These are phyloP conservation scores for Microplitis deprimator DNA, from an alignment of 2,888 invertebrate species.

Conservation along the genomic window DNA sequence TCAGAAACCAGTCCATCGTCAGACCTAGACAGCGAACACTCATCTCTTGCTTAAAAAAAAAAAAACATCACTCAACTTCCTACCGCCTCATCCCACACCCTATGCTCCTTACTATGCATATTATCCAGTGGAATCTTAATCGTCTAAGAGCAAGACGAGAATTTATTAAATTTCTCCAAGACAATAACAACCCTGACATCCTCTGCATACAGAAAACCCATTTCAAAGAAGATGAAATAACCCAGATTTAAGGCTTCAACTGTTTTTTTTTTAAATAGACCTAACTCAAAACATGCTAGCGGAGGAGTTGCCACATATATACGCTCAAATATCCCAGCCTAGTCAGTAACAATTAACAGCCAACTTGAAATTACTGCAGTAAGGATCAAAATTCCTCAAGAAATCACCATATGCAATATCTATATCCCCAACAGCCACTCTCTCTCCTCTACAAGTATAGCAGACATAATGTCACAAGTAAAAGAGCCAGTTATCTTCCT, in stretches of 20 bases:
- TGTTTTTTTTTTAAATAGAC: constrained; percentile 38
- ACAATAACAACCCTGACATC: neutral
- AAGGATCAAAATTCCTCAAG: no score
- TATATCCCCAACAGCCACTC: constrained; percentile 35
- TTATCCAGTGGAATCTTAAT: constrained; percentile 24
- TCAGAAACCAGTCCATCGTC: no score
- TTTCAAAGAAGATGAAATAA: neutral
- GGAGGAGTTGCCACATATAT: constrained; percentile 46
- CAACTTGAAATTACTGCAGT: constrained; percentile 37
- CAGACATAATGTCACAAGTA: neutral
- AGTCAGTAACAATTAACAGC: constrained; percentile 32
- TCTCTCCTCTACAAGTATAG: neutral
- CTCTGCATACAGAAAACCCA: constrained; percentile 1
- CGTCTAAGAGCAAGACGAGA: neutral
- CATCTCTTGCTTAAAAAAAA: neutral
- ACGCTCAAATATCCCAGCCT: constrained; percentile 23
- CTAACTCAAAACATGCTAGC: constrained; percentile 29
- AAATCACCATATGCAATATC: constrained; percentile 28
- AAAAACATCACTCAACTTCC: no score
- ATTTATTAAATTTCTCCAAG: neutral
- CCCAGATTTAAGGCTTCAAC: neutral
- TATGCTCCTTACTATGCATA: neutral
- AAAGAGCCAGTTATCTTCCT: constrained; percentile 5
- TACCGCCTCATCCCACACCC: neutral
- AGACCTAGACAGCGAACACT: no score